Percentiles rank a stretch among this genome's conserved stretches.
phyloP scores from a whole-genome alignment of 2,888 invertebrate genomes.

The Volucella bombylans region DNA sequence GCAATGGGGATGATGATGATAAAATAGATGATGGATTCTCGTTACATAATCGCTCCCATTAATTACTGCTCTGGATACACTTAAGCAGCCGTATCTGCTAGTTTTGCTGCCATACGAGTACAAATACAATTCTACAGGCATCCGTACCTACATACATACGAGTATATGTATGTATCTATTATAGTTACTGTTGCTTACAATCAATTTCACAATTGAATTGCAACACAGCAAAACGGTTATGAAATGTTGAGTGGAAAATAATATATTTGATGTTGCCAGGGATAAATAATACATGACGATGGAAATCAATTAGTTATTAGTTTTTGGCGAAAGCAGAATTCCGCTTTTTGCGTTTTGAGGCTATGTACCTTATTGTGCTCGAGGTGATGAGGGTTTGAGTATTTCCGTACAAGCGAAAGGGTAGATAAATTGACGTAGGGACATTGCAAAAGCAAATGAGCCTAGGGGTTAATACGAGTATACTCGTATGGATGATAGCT shows the following conservation, averaged over 20 bases:
- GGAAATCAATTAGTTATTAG: constrained; percentile 73
- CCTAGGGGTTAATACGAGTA: background rate
- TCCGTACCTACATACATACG: background rate
- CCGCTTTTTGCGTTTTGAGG: background rate
- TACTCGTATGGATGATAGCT: background rate
- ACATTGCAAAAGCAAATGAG: background rate
- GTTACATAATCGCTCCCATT: constrained; percentile 70
- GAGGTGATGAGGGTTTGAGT: background rate
- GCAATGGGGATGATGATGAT: constrained; percentile 46
- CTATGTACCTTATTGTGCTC: background rate
- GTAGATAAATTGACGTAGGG: background rate
- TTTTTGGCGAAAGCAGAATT: constrained; percentile 42
- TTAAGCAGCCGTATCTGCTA: no score
- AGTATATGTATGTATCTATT: background rate
- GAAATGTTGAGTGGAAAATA: constrained; percentile 50
- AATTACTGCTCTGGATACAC: constrained; percentile 57
- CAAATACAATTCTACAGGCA: no score
- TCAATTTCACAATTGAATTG: constrained; percentile 65
- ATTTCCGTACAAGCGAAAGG: background rate
- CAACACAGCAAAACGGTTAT: constrained; percentile 29
- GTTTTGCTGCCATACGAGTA: no score
- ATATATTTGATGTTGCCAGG: constrained; percentile 63
- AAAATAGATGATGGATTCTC: constrained; percentile 68
- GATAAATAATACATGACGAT: constrained; percentile 70
- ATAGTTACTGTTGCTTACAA: constrained; percentile 28